These are phyloP conservation scores for Eurytoma californica DNA, from an alignment of 2,888 invertebrate genomes.

Conservation along the genomic window DNA sequence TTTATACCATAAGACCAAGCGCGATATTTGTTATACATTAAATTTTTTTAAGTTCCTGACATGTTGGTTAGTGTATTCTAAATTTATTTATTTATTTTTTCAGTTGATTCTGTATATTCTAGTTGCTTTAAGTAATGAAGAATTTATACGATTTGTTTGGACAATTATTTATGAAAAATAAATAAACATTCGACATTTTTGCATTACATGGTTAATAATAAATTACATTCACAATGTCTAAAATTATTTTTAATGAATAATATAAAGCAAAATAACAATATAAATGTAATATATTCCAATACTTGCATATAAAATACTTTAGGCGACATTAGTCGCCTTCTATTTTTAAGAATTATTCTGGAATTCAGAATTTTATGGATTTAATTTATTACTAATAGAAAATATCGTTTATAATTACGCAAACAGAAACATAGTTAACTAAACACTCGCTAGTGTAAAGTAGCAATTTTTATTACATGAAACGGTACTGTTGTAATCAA, in stretches of 20 bases:
- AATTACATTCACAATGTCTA: constrained; percentile 41
- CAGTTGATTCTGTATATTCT: constrained; percentile 3
- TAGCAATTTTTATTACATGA: constrained; percentile 12
- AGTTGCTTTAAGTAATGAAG: constrained; percentile 23
- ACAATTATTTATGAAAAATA: constrained; percentile 39
- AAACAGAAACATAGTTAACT: constrained; percentile 2
- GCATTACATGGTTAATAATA: constrained; percentile 50
- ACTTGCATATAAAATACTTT: constrained; percentile 43
- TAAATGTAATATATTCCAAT: constrained; percentile 48
- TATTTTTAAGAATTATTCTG: constrained; percentile 20
- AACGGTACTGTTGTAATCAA: neutral
- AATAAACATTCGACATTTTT: constrained; percentile 22
- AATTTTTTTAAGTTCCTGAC: constrained; percentile 41
- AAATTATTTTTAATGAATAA: constrained; percentile 42
- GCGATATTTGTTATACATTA: constrained; percentile 23
- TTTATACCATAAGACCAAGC: constrained; percentile 19
- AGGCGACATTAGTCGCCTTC: neutral
- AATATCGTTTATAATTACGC: constrained; percentile 9
- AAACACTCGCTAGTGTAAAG: neutral
- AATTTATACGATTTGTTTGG: constrained; percentile 36
- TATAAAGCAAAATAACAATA: constrained; percentile 47
- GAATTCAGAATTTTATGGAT: constrained; percentile 36
- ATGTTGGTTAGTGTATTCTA: constrained; percentile 31
- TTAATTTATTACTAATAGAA: constrained; percentile 13
- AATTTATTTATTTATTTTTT: constrained; percentile 14